A percentile compares a stretch with the other conserved stretches of the same genome.
These are phyloP conservation scores for Tachycineta bicolor DNA, from an alignment of 2,113 vertebrate genomes.

Conservation along the genomic window DNA sequence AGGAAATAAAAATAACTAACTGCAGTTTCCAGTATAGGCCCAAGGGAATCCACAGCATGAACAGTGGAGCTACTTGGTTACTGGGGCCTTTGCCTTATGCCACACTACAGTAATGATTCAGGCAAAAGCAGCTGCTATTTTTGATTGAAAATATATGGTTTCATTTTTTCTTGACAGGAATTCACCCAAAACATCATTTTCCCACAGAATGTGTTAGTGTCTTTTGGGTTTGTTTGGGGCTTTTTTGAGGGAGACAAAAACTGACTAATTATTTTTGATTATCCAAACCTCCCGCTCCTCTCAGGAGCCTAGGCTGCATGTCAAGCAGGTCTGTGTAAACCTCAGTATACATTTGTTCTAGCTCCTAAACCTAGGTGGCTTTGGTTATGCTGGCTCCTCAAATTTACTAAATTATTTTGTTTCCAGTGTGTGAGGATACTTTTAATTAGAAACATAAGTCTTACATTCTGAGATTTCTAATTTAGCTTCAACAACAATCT, in stretches of 20 bases:
- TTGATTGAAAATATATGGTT: neutral
- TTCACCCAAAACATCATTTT: neutral
- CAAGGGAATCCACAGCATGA: neutral
- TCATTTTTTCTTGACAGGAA: neutral
- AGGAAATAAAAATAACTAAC: neutral
- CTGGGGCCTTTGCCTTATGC: neutral
- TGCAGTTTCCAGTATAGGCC: neutral
- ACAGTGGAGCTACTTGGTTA: neutral
- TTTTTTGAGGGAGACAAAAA: neutral
- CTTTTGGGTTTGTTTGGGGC: fast-evolving
- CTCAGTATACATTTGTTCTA: neutral
- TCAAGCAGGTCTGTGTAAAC: neutral
- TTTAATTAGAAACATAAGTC: neutral
- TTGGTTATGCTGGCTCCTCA: neutral
- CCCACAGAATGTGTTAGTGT: neutral
- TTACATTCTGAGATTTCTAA: neutral
- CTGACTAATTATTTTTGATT: neutral
- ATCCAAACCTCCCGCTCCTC: neutral
- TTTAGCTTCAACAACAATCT: neutral
- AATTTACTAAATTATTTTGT: neutral
- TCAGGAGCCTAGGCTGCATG: neutral
- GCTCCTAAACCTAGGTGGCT: neutral
- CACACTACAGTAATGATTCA: neutral
- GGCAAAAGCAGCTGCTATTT: neutral
- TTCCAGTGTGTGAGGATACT: neutral